These are phyloP conservation scores for Aleiodes alternator DNA, from an alignment of 2,888 invertebrate species.

Conservation along the genomic window DNA sequence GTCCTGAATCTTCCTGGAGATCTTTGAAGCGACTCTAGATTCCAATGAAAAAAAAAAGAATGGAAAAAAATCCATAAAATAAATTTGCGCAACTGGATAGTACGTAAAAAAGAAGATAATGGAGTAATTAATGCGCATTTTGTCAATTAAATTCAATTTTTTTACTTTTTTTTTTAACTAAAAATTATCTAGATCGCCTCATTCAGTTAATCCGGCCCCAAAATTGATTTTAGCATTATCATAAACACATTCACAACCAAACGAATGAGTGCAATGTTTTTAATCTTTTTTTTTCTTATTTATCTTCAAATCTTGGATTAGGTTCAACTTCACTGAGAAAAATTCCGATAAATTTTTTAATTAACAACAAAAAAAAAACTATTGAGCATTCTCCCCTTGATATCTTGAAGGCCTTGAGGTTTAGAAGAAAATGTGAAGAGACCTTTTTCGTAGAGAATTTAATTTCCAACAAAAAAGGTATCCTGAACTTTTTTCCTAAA, in stretches of 20 bases:
- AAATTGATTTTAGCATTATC: constrained; percentile 55
- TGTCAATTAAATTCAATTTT: not conserved
- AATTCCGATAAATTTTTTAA: too few species aligned
- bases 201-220: constrained; percentile 43
- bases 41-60: not conserved
- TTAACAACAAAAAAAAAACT: too few species aligned
- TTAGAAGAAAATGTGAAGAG: too few species aligned
- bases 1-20: constrained; percentile 47
- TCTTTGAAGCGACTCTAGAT: constrained; percentile 34
- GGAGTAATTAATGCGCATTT: too few species aligned
- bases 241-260: constrained; percentile 61
- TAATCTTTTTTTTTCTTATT: constrained; percentile 54
- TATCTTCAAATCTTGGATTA: constrained; percentile 49
- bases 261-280: constrained; percentile 56
- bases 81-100: not conserved
- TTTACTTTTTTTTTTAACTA: too few species aligned
- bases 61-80: not conserved
- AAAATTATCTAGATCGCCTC: constrained; percentile 32
- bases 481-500: too few species aligned
- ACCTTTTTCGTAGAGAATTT: too few species aligned
- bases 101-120: not conserved
- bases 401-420: too few species aligned
- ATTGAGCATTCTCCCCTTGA: too few species aligned
- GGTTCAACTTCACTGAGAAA: too few species aligned
- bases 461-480: too few species aligned